Evolutionary conservation across 2,797 vertebrate species (phyloP).

Genomic region (Pseudomugil tenellus): DNA sequence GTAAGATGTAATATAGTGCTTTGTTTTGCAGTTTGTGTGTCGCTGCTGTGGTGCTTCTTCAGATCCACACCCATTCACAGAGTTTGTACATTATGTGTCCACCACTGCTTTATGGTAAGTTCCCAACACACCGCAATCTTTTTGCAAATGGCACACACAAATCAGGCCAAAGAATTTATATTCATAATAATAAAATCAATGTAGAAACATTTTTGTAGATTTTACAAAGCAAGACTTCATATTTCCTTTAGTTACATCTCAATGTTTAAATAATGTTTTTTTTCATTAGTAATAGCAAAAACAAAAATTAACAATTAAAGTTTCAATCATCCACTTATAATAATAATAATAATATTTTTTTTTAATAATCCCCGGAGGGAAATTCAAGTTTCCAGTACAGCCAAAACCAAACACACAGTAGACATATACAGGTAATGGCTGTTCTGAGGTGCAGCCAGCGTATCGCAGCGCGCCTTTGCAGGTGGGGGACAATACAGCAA

Average conservation of each 20-base stretch:
- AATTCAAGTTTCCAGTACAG: no score
- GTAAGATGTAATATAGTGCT: background rate
- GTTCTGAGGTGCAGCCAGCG: no score
- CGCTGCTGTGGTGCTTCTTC: slow-evolving; percentile 95
- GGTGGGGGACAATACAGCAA: no score
- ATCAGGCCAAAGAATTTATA: slow-evolving; percentile 22
- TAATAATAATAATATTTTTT: no score
- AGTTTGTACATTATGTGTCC: slow-evolving; percentile 96
- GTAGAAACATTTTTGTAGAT: background rate
- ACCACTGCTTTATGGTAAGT: slow-evolving; percentile 97
- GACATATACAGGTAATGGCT: no score
- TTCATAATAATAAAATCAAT: background rate
- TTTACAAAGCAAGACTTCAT: background rate
- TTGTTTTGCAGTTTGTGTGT: slow-evolving; percentile 89
- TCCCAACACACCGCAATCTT: slow-evolving; percentile 24
- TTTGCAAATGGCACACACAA: slow-evolving; percentile 41
- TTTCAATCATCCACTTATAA: no score
- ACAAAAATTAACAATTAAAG: no score
- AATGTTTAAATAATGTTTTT: background rate
- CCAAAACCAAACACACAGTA: no score
- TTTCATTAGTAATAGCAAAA: background rate
- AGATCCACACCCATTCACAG: slow-evolving; percentile 95
- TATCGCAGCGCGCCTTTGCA: no score
- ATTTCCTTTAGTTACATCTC: background rate
- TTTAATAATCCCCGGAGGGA: no score